These are phyloP conservation scores for Micromys minutus DNA, from an alignment of 2,113 vertebrate species.

Conservation along the genomic window DNA sequence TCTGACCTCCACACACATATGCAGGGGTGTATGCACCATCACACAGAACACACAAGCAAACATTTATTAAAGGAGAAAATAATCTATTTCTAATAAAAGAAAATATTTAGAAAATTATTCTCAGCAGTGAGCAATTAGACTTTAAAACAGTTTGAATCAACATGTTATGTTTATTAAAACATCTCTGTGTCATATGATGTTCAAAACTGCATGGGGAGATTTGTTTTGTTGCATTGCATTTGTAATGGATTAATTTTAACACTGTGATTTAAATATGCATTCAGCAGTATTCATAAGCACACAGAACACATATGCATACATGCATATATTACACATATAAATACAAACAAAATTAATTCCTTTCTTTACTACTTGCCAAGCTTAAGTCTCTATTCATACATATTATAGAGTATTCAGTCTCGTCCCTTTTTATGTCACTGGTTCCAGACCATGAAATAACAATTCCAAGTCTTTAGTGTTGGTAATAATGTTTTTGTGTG, in stretches of 20 bases:
- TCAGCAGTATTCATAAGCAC: not conserved
- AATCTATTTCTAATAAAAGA: not conserved
- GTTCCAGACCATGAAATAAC: constrained; percentile 42
- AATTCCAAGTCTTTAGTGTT: constrained; percentile 47
- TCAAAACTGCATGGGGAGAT: not conserved
- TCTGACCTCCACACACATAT: not conserved
- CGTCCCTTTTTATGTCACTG: not conserved
- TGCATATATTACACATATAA: not conserved
- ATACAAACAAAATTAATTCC: not conserved
- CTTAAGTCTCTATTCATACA: not conserved
- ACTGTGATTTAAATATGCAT: not conserved
- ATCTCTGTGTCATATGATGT: not conserved
- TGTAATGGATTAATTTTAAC: not conserved
- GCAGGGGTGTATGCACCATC: not conserved
- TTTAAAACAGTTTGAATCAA: too few species aligned
- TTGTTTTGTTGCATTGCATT: not conserved
- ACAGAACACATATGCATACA: not conserved
- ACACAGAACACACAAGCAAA: too few species aligned
- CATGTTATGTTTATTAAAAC: not conserved
- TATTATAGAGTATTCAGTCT: not conserved
- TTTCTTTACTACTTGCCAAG: not conserved
- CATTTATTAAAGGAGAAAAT: too few species aligned
- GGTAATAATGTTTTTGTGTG: constrained; percentile 19
- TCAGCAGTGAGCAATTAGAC: not conserved
- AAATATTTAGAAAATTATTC: not conserved